A percentile compares a stretch with the other conserved stretches of the same genome.
These are phyloP conservation scores for Poecilia latipinna DNA, from an alignment of 2,113 vertebrate genomes.

Conservation along the genomic window DNA sequence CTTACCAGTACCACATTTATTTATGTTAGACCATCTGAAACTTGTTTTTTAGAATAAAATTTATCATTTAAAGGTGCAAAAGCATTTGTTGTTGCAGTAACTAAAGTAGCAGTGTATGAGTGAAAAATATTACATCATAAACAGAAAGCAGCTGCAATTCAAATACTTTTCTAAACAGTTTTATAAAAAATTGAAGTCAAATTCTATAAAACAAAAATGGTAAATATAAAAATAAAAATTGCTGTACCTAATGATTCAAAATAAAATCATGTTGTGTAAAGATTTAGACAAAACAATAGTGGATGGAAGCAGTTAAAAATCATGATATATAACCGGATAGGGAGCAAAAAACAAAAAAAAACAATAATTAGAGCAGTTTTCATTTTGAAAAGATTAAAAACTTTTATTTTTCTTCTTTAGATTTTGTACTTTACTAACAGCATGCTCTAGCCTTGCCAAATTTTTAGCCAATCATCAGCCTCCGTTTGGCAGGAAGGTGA, in stretches of 20 bases:
- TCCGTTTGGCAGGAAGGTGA: not conserved
- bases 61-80: too few relatives aligned
- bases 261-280: too few relatives aligned
- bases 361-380: not conserved
- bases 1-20: not conserved
- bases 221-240: too few relatives aligned
- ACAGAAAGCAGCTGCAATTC: too few relatives aligned
- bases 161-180: too few relatives aligned
- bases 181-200: too few relatives aligned
- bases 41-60: not conserved
- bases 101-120: too few relatives aligned
- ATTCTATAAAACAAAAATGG: too few relatives aligned
- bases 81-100: too few relatives aligned
- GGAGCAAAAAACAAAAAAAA: not conserved
- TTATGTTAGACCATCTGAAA: not conserved
- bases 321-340: not conserved
- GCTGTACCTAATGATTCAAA: too few relatives aligned
- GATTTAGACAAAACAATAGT: not conserved
- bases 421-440: not conserved
- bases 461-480: slow-evolving; percentile 24
- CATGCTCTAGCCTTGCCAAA: not conserved
- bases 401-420: not conserved
- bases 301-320: not conserved
- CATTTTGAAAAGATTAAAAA: not conserved
- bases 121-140: too few relatives aligned